phyloP scores from a whole-genome alignment of 1,140 invertebrate species.

The Battus philenor region DNA sequence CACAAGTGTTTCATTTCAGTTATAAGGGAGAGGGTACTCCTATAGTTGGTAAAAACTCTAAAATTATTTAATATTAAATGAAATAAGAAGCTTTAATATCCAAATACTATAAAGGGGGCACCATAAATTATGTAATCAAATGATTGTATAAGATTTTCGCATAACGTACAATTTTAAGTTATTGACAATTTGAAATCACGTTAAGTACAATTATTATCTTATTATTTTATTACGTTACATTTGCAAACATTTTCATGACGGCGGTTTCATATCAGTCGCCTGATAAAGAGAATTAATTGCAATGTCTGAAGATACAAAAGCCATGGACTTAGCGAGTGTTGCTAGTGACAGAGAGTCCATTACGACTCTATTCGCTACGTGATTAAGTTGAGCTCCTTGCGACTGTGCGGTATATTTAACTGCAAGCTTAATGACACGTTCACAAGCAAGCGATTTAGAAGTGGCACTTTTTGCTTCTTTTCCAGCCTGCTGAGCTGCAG shows the following conservation, averaged over 20 bases:
- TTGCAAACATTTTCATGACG: constrained; percentile 32
- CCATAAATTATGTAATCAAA: too few relatives aligned
- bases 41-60: too few relatives aligned
- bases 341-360: constrained; percentile 64
- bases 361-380: constrained; percentile 63
- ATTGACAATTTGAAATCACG: too few relatives aligned
- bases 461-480: constrained; percentile 65
- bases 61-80: too few relatives aligned
- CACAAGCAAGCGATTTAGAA: constrained; percentile 60
- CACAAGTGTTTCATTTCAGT: too few relatives aligned
- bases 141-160: too few relatives aligned
- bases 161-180: too few relatives aligned
- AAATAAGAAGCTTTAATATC: too few relatives aligned
- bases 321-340: constrained; percentile 65
- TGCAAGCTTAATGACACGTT: constrained; percentile 58
- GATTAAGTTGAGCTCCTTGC: constrained; percentile 55
- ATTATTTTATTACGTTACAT: background rate
- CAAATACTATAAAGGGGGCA: too few relatives aligned
- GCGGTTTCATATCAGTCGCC: constrained; percentile 64
- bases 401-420: constrained; percentile 68
- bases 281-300: constrained; percentile 67
- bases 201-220: too few relatives aligned
- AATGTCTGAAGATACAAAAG: constrained; percentile 66
- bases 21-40: too few relatives aligned
- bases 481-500: constrained; percentile 63